Evolutionary conservation across 2,113 vertebrate species (phyloP).

Genomic region (Mesocricetus auratus): DNA sequence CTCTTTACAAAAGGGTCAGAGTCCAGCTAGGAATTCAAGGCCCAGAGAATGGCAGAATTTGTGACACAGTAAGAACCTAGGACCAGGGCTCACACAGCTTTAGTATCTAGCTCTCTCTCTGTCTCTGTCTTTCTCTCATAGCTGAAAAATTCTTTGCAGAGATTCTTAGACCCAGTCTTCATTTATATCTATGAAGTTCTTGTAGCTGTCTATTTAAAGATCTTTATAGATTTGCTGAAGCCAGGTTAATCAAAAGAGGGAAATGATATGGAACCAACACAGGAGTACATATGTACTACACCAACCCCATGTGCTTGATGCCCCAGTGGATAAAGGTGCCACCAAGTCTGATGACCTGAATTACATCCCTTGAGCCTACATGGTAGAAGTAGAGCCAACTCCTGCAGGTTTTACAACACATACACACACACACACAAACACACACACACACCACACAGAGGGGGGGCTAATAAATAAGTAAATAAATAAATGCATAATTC

Average conservation of each 20-base stretch:
- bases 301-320: not conserved
- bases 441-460: not conserved
- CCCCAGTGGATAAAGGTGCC: not conserved
- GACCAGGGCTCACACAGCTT: too few species aligned
- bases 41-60: not conserved
- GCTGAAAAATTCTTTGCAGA: not conserved
- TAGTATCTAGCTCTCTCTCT: not conserved
- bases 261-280: not conserved
- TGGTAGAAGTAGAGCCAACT: not conserved
- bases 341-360: not conserved
- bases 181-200: not conserved
- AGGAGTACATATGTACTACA: not conserved
- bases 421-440: not conserved
- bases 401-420: not conserved
- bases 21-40: not conserved
- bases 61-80: not conserved
- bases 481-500: not conserved
- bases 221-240: slow-evolving; percentile 33
- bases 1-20: not conserved
- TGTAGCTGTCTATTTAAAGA: slow-evolving; percentile 15
- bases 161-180: slow-evolving; percentile 13
- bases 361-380: not conserved
- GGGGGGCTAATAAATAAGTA: not conserved
- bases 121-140: not conserved
- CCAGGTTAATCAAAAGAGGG: not conserved